Conservation (phyloP, 2,888 invertebrate genomes). For the Abrostola tripartita region DNA sequence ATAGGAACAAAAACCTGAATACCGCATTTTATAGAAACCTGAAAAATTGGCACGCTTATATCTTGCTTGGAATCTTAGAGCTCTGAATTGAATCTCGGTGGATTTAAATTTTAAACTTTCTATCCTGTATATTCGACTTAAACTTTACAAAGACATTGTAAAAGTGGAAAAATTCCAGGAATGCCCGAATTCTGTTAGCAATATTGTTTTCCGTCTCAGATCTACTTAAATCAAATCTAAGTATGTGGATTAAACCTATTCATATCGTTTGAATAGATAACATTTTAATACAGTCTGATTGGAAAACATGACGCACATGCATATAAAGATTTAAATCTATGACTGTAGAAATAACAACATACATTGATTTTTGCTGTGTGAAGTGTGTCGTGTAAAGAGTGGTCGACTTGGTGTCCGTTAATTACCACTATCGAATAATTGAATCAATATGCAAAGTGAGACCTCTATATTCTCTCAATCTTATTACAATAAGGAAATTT, state of each 20-base stretch:
- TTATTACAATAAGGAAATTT: background rate
- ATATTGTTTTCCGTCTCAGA: background rate
- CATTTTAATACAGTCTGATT: slow-evolving; percentile 6
- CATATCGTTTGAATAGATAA: slow-evolving; percentile 24
- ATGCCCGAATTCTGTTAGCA: background rate
- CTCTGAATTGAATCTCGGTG: slow-evolving; percentile 29
- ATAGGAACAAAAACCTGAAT: slow-evolving; percentile 24
- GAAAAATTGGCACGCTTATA: slow-evolving; percentile 34
- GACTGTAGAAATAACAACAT: slow-evolving; percentile 6
- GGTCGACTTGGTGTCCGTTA: slow-evolving; percentile 10
- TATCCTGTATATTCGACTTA: slow-evolving; percentile 1
- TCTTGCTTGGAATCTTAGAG: slow-evolving; percentile 36
- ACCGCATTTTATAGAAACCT: slow-evolving; percentile 28
- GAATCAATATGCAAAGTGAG: slow-evolving; percentile 31
- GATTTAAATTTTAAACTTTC: slow-evolving; percentile 33
- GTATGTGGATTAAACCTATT: slow-evolving; percentile 4
- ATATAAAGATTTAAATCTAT: slow-evolving; percentile 12
- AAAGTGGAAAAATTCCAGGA: background rate
- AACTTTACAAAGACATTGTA: background rate
- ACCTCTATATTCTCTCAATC: background rate
- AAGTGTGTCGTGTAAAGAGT: slow-evolving; percentile 7
- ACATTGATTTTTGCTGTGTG: slow-evolving; percentile 5
- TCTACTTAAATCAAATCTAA: background rate
- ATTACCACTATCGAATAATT: slow-evolving; percentile 20
- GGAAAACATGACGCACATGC: slow-evolving; percentile 26